A percentile compares a stretch with the other conserved stretches of the same genome.
phyloP scores from a whole-genome alignment of 2,113 vertebrate species.

The Bombycilla garrulus region DNA sequence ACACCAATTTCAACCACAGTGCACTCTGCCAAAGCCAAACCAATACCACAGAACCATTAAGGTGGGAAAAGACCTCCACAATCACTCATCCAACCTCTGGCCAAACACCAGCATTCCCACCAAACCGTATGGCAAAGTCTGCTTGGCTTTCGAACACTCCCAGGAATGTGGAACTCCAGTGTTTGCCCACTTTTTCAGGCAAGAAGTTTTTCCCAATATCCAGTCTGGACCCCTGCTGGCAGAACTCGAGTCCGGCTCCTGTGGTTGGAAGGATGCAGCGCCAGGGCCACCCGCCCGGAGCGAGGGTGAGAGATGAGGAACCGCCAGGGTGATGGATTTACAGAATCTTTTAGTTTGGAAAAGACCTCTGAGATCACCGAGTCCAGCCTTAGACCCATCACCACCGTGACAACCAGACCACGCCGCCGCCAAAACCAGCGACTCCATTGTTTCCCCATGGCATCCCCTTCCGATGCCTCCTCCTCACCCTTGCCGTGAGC shows the following conservation, averaged over 20 bases:
- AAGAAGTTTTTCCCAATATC: neutral
- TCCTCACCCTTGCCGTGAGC: neutral
- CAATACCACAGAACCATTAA: fast-evolving
- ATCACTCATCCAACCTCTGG: neutral
- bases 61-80: neutral
- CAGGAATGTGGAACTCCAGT: neutral
- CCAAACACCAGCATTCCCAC: neutral
- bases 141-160: neutral
- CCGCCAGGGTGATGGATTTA: fast-evolving
- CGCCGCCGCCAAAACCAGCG: neutral
- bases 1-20: fast-evolving
- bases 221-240: neutral
- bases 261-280: neutral
- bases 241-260: neutral
- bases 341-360: neutral
- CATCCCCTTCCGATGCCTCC: neutral
- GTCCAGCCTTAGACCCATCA: neutral
- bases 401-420: neutral
- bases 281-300: fast-evolving
- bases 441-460: neutral
- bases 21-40: fast-evolving
- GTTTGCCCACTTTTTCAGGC: neutral
- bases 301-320: fast-evolving
- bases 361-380: neutral
- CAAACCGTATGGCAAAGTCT: neutral